These are phyloP conservation scores for Amniataba percoides DNA, from an alignment of 2,797 vertebrate species.

Conservation along the genomic window DNA sequence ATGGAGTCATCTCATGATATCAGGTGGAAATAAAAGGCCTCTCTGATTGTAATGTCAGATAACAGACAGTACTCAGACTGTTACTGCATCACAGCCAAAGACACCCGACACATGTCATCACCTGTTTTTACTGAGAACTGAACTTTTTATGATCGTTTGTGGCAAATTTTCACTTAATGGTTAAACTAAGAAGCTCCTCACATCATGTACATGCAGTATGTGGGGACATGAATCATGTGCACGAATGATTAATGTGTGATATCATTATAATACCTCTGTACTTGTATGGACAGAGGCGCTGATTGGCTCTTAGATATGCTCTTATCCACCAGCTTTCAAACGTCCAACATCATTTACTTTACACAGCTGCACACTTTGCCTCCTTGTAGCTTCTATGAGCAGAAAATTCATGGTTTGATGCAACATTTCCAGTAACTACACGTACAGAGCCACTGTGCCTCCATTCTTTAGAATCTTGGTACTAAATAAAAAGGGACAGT, in stretches of 20 bases:
- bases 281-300: not conserved
- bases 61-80: not conserved
- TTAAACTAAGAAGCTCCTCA: not conserved
- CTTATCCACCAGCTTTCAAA: constrained; percentile 45
- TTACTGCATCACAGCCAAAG: not conserved
- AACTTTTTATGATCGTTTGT: not conserved
- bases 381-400: constrained; percentile 7
- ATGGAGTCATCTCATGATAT: not conserved
- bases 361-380: constrained; percentile 34
- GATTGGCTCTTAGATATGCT: constrained; percentile 11
- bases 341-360: constrained; percentile 47
- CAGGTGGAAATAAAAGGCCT: constrained; percentile 9
- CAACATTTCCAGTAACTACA: not conserved
- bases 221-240: constrained; percentile 1
- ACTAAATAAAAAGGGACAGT: not conserved
- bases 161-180: not conserved
- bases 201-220: not conserved
- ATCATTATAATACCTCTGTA: not conserved
- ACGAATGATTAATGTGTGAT: not conserved
- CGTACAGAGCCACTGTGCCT: not conserved
- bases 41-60: constrained; percentile 6
- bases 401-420: not conserved
- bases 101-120: constrained; percentile 6
- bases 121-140: not conserved
- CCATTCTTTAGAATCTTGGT: not conserved